These are phyloP conservation scores for Neodiprion virginianus DNA, from an alignment of 1,140 invertebrate genomes.

Conservation along the genomic window DNA sequence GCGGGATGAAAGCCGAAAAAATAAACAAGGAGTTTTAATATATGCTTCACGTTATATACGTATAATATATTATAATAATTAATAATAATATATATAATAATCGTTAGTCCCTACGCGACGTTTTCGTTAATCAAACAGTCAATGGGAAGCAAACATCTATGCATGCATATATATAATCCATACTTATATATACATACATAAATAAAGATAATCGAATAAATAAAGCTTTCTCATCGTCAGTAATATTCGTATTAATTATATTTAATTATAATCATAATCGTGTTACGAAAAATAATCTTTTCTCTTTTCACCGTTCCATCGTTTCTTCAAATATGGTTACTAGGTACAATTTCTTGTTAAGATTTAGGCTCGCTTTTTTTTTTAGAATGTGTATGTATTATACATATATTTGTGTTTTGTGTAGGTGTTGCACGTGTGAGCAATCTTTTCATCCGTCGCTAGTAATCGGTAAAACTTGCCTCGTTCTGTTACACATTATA, in stretches of 20 bases:
- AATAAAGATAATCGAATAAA: not conserved
- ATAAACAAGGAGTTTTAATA: constrained; percentile 8
- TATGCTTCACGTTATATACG: no score
- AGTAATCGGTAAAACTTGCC: not conserved
- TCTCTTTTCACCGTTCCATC: not conserved
- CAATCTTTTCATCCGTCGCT: not conserved
- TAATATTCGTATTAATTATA: not conserved
- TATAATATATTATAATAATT: not conserved
- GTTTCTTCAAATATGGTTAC: not conserved
- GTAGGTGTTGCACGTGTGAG: not conserved
- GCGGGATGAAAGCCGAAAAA: constrained; percentile 20
- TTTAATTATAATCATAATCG: not conserved
- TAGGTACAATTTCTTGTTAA: not conserved
- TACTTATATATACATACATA: no score
- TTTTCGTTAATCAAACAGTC: not conserved
- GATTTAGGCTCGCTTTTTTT: not conserved
- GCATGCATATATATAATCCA: no score
- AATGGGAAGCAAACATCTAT: not conserved
- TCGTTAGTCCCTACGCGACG: not conserved
- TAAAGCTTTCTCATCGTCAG: not conserved
- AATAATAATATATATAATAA: no score
- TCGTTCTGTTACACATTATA: not conserved
- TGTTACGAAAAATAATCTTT: not conserved
- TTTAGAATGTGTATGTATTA: not conserved
- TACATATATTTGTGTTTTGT: not conserved